Evolutionary conservation across 1,140 invertebrate genomes (phyloP).

Genomic region (Drosophila serrata): DNA sequence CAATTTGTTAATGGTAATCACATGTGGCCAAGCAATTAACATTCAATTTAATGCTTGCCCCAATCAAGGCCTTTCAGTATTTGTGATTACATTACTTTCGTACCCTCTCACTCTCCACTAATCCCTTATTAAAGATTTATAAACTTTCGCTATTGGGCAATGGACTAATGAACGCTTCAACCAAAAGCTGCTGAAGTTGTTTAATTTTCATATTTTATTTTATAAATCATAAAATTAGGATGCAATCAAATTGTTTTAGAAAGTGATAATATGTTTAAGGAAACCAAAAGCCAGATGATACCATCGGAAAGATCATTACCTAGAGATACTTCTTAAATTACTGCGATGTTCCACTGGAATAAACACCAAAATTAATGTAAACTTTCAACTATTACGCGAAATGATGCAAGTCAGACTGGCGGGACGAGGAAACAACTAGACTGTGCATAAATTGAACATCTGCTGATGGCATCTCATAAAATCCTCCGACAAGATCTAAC

Average conservation of each 20-base stretch:
- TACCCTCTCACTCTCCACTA: constrained; percentile 26
- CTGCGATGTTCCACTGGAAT: constrained; percentile 20
- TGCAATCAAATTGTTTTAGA: not conserved
- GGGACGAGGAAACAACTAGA: constrained; percentile 8
- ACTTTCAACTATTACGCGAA: constrained; percentile 34
- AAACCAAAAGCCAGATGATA: not conserved
- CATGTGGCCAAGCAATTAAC: constrained; percentile 40
- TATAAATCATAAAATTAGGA: not conserved
- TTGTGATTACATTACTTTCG: constrained; percentile 4
- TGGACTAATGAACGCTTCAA: not conserved
- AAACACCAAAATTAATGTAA: constrained; percentile 8
- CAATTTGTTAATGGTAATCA: constrained; percentile 17
- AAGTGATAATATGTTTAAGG: not conserved
- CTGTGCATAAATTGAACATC: constrained; percentile 45
- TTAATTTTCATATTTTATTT: not conserved
- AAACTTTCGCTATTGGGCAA: constrained; percentile 31
- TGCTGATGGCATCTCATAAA: constrained; percentile 51
- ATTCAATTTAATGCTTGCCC: constrained; percentile 40
- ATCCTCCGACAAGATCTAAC: constrained; percentile 46
- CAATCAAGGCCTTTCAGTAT: constrained; percentile 3
- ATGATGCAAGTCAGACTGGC: constrained; percentile 25
- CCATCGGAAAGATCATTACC: not conserved
- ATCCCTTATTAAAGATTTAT: not conserved
- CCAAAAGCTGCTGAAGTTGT: not conserved
- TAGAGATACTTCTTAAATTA: not conserved